Base-by-base conservation (phyloP, 2,888 invertebrate species). In the Hydropsyche betteni region DNA sequence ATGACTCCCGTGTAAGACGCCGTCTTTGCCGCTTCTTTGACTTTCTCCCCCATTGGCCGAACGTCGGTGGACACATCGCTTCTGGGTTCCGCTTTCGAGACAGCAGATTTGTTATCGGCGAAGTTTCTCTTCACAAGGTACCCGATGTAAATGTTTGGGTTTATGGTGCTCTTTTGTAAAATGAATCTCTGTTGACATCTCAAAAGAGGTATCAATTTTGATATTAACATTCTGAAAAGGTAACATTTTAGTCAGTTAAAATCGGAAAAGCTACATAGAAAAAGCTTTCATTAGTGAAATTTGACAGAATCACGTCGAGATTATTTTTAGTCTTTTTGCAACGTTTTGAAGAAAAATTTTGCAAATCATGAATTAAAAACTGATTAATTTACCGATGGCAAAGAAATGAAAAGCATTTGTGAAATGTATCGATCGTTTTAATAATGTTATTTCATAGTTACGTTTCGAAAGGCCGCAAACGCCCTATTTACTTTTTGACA, bases 1-100 rank as follows among this genome's bases (percentile, higher is more conserved):
- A 97, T 94, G 1, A 98, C 90, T 12, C 92, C 92, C 80, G 93
- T 89, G 82, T 97, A 97, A 7, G 93, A 93, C 2, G 90, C 93
- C 80, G 96, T 96, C 85, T 96, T 96, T 1, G 96, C 94, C 14
- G 94, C 94, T 86, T 97, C 95, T 84, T 95, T 96, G 1, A 96
- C 94, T 89, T 91, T 92, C 81, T 92, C 91, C 12, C 91, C 91
- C 8, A 92, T 81, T 6, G 91, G 91, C 76, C 90, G 88, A 2
- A 92, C 92, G 83, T 92, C 87, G 14, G 86, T 86, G 14, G 87
- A 85, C 8, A 88, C 84, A 77, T 88, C 86, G 52, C 82, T 81
- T 81, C 83, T 83, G 79, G 86, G 86, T 79, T 83, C 82, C 79
- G 83, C 84, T 81, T 81, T 85, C 36, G 86, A 81, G 79, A 88